Base-by-base conservation (phyloP, 2,797 vertebrate genomes). In the Huso huso region DNA sequence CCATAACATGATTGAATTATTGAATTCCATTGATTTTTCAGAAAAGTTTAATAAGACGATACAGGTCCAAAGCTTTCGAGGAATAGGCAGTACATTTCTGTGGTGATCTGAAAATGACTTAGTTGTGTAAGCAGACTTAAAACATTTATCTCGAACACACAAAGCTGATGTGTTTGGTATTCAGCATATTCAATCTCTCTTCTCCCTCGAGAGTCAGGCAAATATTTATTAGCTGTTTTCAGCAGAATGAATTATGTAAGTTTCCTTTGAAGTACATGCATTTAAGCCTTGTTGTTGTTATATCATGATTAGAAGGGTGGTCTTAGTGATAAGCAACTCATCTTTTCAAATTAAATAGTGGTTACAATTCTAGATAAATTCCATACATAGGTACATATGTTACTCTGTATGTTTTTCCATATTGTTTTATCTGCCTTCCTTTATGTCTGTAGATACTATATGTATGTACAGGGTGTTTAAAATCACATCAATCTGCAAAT, bases 11-110 rank as follows among this genome's bases (percentile, higher is more conserved):
- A 79, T 83, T 81, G 80, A 80, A 76, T 53, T 1, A 37, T 4
- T 37, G 15, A 18, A 18, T 18, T 55, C 71, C 70, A 84, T 81
- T 84, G 85, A 84, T 87, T 89, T 87, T 84, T 85, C 79, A 82
- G 86, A 84, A 84, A 87, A 82, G 66, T 80, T 86, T 82, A 84
- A 84, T 85, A 82, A 81, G 78, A 76, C 53, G 79, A 77, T 82
- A 79, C 80, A 84, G 79, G 71, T 78, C 82, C 77, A 83, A 86
- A 85, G 76, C 78, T 79, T 77, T 78, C 74, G 68, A 80, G 15
- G 80, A 84, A 72, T 79, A 81, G 82, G 71, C 79, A 78, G 75
- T 82, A 77, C 79, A 82, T 85, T 81, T 69, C 71, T 71, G 69
- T 62, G 71, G 70, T 73, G 70, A 68, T 67, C 72, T 55, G 74